These are phyloP conservation scores for Anarrhichthys ocellatus DNA, from an alignment of 2,113 vertebrate species.

Conservation along the genomic window DNA sequence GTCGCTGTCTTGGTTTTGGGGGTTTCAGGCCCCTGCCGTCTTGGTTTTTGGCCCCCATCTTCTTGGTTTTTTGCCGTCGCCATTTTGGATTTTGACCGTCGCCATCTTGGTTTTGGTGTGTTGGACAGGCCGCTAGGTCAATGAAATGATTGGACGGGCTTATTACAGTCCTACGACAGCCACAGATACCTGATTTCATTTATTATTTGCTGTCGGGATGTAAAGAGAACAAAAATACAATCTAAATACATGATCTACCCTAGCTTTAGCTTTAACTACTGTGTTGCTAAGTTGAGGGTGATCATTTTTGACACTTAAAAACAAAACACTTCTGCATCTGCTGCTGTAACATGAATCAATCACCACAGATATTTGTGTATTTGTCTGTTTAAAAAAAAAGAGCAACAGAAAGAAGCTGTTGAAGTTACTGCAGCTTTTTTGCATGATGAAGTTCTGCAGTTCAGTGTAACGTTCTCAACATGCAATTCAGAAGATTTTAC, in stretches of 20 bases:
- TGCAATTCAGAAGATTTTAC: constrained; percentile 43
- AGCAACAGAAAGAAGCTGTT: neutral
- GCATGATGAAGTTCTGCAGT: constrained; percentile 4
- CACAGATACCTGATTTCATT: neutral
- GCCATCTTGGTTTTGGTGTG: too few species aligned
- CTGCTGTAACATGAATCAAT: neutral
- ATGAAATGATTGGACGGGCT: too few species aligned
- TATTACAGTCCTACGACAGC: too few species aligned
- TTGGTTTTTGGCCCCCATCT: too few species aligned
- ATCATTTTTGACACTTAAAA: constrained; percentile 15
- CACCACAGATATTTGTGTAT: constrained; percentile 1
- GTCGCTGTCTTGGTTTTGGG: too few species aligned
- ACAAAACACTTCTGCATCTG: neutral
- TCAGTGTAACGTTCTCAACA: constrained; percentile 36
- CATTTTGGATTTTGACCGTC: too few species aligned
- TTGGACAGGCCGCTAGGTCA: too few species aligned
- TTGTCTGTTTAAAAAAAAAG: neutral
- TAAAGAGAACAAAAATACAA: neutral
- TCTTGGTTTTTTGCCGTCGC: too few species aligned
- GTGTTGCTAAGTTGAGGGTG: neutral
- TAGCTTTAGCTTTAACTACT: neutral
- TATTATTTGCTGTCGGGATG: neutral
- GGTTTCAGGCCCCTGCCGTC: too few species aligned
- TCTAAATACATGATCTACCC: neutral
- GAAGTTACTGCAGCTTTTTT: constrained; percentile 33